Percentiles rank a stretch among this genome's conserved stretches.
Conservation (phyloP, 2,113 vertebrate genomes). For the Picathartes gymnocephalus region DNA sequence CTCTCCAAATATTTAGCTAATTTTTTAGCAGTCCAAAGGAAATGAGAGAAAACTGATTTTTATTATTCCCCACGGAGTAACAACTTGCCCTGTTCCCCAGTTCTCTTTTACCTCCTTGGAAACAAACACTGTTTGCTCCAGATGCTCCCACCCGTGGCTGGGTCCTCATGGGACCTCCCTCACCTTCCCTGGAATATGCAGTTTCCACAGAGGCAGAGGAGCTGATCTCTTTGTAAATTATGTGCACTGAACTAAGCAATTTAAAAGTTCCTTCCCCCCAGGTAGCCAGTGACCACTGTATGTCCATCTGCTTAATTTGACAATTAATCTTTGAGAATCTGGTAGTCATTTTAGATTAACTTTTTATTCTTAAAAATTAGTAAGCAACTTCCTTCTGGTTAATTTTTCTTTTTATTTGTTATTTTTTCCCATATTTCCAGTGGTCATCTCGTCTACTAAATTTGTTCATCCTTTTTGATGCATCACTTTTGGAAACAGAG, state of each 20-base stretch:
- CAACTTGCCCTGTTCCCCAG: conserved; percentile 67
- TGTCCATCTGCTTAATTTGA: conserved; percentile 31
- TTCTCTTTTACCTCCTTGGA: conserved; percentile 78
- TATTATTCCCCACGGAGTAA: conserved; percentile 73
- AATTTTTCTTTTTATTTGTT: conserved; percentile 22
- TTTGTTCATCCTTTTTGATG: background rate
- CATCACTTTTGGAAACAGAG: background rate
- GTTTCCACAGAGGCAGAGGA: conserved; percentile 59
- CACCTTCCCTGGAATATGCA: conserved; percentile 31
- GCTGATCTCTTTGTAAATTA: conserved; percentile 73
- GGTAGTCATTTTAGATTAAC: conserved; percentile 45
- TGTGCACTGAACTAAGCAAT: conserved; percentile 60
- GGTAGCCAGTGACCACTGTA: conserved; percentile 48
- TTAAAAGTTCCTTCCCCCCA: conserved; percentile 59
- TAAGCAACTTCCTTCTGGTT: conserved; percentile 31
- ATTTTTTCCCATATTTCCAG: background rate
- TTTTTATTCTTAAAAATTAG: conserved; percentile 37
- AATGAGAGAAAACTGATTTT: conserved; percentile 78
- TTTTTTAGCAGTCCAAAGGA: conserved; percentile 73
- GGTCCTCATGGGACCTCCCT: background rate
- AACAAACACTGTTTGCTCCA: conserved; percentile 61
- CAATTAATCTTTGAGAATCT: conserved; percentile 43
- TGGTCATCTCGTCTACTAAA: background rate
- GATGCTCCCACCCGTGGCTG: conserved; percentile 65
- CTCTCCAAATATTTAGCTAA: background rate